Conservation (phyloP, 92 coral and sea anemone genomes). For the Epizoanthus rinbou region DNA sequence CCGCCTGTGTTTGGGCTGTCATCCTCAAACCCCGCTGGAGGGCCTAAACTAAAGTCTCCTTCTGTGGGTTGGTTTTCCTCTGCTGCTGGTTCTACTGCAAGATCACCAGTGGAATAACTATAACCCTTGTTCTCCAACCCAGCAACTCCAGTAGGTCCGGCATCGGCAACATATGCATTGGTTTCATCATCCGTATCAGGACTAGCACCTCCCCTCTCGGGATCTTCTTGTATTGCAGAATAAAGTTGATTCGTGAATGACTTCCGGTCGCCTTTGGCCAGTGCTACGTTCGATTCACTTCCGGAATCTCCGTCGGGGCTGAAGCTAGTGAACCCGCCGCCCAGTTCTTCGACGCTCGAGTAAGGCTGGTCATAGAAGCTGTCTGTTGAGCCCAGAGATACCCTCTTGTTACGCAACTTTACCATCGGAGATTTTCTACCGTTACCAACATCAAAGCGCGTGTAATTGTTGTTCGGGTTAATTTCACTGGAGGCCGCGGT, state of each 20-base stretch:
- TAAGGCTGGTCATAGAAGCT: slow-evolving; percentile 89
- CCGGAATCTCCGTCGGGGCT: slow-evolving; percentile 59
- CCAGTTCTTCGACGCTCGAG: slow-evolving; percentile 87
- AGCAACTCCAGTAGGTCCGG: background rate
- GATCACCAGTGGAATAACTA: background rate
- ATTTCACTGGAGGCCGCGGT: slow-evolving; percentile 18
- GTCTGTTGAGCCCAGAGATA: slow-evolving; percentile 69
- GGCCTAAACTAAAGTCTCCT: background rate
- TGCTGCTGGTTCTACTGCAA: background rate
- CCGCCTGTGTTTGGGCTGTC: background rate
- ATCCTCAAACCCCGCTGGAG: slow-evolving; percentile 33
- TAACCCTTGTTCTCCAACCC: slow-evolving; percentile 41
- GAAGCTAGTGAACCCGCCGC: slow-evolving; percentile 87
- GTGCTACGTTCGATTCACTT: background rate
- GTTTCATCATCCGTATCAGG: slow-evolving; percentile 37
- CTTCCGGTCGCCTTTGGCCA: slow-evolving; percentile 7
- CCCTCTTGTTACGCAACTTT: slow-evolving; percentile 62
- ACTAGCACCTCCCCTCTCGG: background rate
- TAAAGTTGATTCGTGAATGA: slow-evolving; percentile 43
- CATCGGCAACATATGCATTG: slow-evolving; percentile 5
- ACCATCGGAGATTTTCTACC: slow-evolving; percentile 55
- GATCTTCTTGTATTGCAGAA: slow-evolving; percentile 1
- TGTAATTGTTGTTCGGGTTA: slow-evolving; percentile 15
- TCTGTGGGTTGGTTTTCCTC: background rate
- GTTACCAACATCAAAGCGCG: background rate